phyloP scores from a whole-genome alignment of 2,113 vertebrate species.

The Esox niger region DNA sequence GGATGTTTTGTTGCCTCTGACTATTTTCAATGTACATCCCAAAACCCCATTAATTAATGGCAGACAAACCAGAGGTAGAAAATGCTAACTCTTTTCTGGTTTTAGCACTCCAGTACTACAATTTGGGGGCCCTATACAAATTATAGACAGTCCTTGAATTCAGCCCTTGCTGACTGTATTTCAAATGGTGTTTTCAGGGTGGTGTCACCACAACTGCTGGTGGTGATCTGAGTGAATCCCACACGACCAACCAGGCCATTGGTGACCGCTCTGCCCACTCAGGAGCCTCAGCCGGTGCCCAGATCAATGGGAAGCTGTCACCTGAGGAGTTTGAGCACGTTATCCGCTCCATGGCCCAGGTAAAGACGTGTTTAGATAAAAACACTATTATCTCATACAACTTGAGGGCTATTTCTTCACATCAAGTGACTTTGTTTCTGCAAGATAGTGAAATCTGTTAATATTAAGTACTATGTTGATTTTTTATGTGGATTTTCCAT shows the following conservation, averaged over 20 bases:
- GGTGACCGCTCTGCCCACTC: conserved; percentile 67
- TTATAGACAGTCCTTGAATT: too few species aligned
- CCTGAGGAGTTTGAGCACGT: conserved; percentile 82
- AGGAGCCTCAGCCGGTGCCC: conserved; percentile 60
- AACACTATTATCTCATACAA: not conserved
- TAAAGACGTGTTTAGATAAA: conserved; percentile 43
- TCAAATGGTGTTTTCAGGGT: conserved; percentile 38
- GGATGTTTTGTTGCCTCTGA: too few species aligned
- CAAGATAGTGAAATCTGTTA: not conserved
- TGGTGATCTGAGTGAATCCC: conserved; percentile 65
- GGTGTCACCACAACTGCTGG: conserved; percentile 30
- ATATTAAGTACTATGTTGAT: too few species aligned
- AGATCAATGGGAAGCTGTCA: conserved; percentile 72
- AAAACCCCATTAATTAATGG: too few species aligned
- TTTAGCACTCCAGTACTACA: too few species aligned
- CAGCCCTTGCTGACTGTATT: not conserved
- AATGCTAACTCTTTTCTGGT: too few species aligned
- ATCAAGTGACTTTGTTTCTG: not conserved
- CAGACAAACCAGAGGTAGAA: too few species aligned
- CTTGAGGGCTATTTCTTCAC: not conserved
- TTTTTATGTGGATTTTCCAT: too few species aligned
- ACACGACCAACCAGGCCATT: conserved; percentile 73
- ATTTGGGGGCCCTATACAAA: too few species aligned
- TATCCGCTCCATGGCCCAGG: conserved; percentile 90
- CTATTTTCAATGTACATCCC: too few species aligned